Percentiles rank a stretch among this genome's conserved stretches.
Conservation (phyloP, 2,113 vertebrate genomes). For the Cryptotis parvus region DNA sequence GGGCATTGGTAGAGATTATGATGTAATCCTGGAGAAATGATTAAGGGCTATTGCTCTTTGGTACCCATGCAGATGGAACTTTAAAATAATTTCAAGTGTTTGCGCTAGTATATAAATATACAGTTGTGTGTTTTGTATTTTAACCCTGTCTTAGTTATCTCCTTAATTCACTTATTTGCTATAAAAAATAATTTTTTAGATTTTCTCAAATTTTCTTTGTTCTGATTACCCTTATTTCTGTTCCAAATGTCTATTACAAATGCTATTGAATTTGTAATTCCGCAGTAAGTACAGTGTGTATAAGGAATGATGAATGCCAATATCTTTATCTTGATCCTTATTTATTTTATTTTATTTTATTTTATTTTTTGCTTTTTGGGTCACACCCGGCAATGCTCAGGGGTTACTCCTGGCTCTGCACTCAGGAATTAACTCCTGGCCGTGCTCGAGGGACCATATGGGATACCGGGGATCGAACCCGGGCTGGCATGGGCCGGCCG, state of each 20-base stretch:
- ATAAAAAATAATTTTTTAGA: background rate
- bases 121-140: background rate
- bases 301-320: slow-evolving; percentile 4
- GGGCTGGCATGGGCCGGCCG: too few relatives aligned
- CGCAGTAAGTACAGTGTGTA: slow-evolving; percentile 1
- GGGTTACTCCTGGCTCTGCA: too few relatives aligned
- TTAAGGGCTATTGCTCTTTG: slow-evolving; percentile 24
- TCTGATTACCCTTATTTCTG: too few relatives aligned
- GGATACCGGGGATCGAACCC: too few relatives aligned
- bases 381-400: too few relatives aligned
- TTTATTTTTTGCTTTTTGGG: too few relatives aligned
- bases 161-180: slow-evolving; percentile 33
- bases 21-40: background rate
- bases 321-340: background rate
- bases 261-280: too few relatives aligned
- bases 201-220: background rate
- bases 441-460: too few relatives aligned
- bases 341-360: too few relatives aligned
- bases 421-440: too few relatives aligned
- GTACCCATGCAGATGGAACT: slow-evolving; percentile 11
- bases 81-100: slow-evolving; percentile 42
- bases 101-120: background rate
- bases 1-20: background rate
- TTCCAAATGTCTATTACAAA: too few relatives aligned
- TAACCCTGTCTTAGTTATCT: background rate